Conservation (phyloP, 1,140 invertebrate species). For the Dreissena polymorpha region DNA sequence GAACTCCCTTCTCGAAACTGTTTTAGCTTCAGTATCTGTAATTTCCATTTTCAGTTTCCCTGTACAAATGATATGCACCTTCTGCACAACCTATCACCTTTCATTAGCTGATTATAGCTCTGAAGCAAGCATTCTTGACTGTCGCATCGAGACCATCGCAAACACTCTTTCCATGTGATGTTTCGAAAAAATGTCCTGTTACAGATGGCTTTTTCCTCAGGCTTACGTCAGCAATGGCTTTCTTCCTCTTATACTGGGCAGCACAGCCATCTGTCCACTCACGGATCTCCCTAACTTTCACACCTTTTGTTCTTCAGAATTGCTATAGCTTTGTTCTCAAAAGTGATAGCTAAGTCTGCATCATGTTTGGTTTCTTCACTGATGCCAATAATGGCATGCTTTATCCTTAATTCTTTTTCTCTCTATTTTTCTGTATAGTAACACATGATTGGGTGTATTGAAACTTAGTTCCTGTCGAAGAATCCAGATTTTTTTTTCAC, state of each 20-base stretch:
- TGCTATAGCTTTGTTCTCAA: no score
- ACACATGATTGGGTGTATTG: conserved; percentile 54
- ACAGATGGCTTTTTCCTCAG: no score
- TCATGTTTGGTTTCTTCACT: conserved; percentile 58
- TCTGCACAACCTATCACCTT: conserved; percentile 40
- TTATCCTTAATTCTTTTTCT: conserved; percentile 37
- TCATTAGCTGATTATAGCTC: conserved; percentile 29
- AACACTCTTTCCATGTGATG: no score
- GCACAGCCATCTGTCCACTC: conserved; percentile 61
- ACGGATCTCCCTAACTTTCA: conserved; percentile 42
- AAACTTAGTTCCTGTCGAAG: conserved; percentile 52
- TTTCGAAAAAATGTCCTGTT: no score
- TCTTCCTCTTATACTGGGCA: no score
- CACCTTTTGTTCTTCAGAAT: conserved; percentile 37
- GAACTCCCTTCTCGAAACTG: no score
- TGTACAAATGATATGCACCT: conserved; percentile 30
- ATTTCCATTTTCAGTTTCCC: conserved; percentile 32
- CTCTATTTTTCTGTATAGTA: conserved; percentile 51
- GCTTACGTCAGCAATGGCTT: no score
- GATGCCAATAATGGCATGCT: conserved; percentile 56
- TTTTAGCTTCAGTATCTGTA: not conserved
- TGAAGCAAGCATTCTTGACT: no score
- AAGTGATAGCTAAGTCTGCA: conserved; percentile 47
- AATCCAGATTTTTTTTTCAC: conserved; percentile 47
- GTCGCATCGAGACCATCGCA: no score